Conservation (phyloP, 2,797 vertebrate genomes). For the Paedocypris micromegethes region DNA sequence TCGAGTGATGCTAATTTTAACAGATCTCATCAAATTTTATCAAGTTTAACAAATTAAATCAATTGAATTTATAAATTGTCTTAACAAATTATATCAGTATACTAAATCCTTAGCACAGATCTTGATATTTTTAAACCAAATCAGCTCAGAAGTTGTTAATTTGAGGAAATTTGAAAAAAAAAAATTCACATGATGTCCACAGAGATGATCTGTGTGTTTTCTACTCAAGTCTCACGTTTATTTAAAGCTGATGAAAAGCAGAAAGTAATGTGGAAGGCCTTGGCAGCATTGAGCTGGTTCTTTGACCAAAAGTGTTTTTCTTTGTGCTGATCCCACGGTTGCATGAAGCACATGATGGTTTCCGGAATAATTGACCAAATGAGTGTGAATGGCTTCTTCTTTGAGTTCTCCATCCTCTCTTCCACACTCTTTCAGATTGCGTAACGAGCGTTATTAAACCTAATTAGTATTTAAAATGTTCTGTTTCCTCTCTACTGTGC, state of each 20-base stretch:
- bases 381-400: not conserved
- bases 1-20: not conserved
- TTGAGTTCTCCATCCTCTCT: conserved; percentile 20
- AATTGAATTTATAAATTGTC: no score
- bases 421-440: conserved; percentile 13
- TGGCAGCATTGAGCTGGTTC: not conserved
- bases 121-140: no score
- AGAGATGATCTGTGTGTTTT: no score
- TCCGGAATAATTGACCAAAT: conserved; percentile 10
- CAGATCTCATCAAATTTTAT: not conserved
- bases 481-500: conserved; percentile 23
- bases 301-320: conserved; percentile 1
- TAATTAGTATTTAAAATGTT: conserved; percentile 38
- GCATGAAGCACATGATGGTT: conserved; percentile 2
- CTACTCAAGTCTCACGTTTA: no score
- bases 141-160: no score
- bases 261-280: not conserved
- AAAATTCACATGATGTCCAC: no score
- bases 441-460: conserved; percentile 33
- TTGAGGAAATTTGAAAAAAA: no score
- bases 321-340: conserved; percentile 1
- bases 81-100: no score
- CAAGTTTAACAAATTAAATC: no score
- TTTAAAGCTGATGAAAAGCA: no score
- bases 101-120: no score